phyloP scores from a whole-genome alignment of 2,888 invertebrate species.

The Dasypolia templi region DNA sequence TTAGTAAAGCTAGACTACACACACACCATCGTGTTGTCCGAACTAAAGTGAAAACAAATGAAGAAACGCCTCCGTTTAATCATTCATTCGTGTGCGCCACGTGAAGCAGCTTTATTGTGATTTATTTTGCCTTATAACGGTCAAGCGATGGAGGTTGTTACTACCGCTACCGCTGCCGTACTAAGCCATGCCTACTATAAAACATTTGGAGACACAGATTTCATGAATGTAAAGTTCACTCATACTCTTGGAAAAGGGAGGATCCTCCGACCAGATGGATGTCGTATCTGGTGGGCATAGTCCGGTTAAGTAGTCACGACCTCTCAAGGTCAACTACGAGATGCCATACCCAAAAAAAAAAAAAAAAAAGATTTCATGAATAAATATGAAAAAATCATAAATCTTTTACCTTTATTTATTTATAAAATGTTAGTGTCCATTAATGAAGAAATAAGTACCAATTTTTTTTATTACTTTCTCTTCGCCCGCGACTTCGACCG shows the following conservation, averaged over 20 bases:
- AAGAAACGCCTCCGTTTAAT: slow-evolving; percentile 87
- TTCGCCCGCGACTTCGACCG: too few species aligned
- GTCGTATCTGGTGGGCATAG: too few species aligned
- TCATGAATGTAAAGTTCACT: too few species aligned
- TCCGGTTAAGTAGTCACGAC: too few species aligned
- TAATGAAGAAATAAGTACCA: background rate
- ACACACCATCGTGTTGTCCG: slow-evolving; percentile 80
- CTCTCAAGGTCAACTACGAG: too few species aligned
- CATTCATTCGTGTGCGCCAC: slow-evolving; percentile 84
- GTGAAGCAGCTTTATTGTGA: slow-evolving; percentile 83
- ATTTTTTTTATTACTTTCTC: too few species aligned
- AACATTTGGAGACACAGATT: slow-evolving; percentile 3
- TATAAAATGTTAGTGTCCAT: background rate
- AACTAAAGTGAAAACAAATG: slow-evolving; percentile 89
- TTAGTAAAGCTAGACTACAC: slow-evolving; percentile 78
- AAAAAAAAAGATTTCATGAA: slow-evolving; percentile 23
- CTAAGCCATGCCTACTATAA: slow-evolving; percentile 1
- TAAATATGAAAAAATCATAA: background rate
- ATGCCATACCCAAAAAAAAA: too few species aligned
- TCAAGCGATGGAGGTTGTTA: slow-evolving; percentile 69
- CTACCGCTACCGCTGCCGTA: slow-evolving; percentile 34
- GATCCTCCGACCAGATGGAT: too few species aligned
- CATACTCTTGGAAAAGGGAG: too few species aligned
- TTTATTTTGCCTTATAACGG: slow-evolving; percentile 83
- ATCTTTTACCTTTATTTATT: background rate